Base-by-base conservation (phyloP, 2,113 vertebrate genomes). In the Cromileptes altivelis region DNA sequence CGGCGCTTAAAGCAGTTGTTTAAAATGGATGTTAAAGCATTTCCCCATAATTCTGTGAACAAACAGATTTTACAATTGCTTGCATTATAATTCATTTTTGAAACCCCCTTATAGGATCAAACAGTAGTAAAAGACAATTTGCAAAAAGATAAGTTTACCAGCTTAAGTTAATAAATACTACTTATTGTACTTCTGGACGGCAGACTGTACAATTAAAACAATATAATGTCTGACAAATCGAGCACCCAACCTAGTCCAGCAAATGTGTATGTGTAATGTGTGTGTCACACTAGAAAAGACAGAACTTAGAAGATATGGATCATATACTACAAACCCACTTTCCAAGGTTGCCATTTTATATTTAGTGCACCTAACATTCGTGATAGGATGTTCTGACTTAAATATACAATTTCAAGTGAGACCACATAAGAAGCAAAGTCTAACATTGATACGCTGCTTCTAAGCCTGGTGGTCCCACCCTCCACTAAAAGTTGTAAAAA, bases 361-460 rank as follows among this genome's bases (percentile, higher is more conserved):
- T 49, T 4, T 21, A n/a, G 8, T 69, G 30, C 6, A 42, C 23
- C 56, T 27, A 63, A 42, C 18, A 49, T 4, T 27, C 19, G 57
- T 55, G 8, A n/a, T 56, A 49, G 17, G 8, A 53, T 23, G 79
- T 37, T 21, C 69, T 61, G 52, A 68, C 23, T 30, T 80, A 42
- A 72, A 75, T 30, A 47, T 27, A 67, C 37, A 23, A 77, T 75
- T 85, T 76, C 14, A 89, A 71, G n/a, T 57, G 47, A 75, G 55
- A 70, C 70, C 71, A 84, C 58, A 80, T 82, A 50, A 84, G 37
- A 78, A 76, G 13, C 83, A 90, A 89, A 85, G 89, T 92, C 81
- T 83, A 73, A 1, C 40, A 52, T 53, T 80, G 63, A 91, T 86
- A 75, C 80, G 57, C 67, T 2, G 21, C 56, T 75, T 58, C 52